Percentiles rank a stretch among this genome's conserved stretches.
These are phyloP conservation scores for Fratercula arctica DNA, from an alignment of 2,797 vertebrate species.

Conservation along the genomic window DNA sequence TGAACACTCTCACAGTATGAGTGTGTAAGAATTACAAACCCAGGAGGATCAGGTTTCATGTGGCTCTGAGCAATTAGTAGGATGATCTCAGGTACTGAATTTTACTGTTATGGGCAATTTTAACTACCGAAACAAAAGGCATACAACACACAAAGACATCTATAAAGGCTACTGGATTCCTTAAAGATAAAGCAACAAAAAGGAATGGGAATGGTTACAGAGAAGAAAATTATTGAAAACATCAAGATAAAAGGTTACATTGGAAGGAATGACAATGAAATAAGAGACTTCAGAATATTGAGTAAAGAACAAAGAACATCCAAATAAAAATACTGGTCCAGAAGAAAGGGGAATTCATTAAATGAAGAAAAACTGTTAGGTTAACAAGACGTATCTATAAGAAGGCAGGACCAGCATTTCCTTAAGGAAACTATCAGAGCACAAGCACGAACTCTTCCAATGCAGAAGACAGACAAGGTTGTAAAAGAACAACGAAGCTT, in stretches of 20 bases:
- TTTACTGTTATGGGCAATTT: not conserved
- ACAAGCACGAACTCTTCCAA: not conserved
- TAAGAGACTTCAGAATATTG: not conserved
- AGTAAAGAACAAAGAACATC: not conserved
- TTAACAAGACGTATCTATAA: not conserved
- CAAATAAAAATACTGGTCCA: not conserved
- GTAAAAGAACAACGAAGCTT: not conserved
- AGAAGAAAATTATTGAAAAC: not conserved
- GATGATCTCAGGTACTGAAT: not conserved
- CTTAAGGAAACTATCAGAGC: not conserved
- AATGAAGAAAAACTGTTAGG: not conserved
- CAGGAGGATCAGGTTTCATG: not conserved
- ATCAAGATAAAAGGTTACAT: not conserved
- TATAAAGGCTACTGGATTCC: not conserved
- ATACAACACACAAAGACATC: not conserved
- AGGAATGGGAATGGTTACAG: not conserved
- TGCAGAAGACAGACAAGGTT: not conserved
- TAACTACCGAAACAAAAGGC: not conserved
- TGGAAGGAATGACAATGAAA: not conserved
- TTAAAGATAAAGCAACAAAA: not conserved
- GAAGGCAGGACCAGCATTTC: not conserved
- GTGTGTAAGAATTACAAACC: not conserved
- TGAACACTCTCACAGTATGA: not conserved
- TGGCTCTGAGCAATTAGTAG: not conserved
- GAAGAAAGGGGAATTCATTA: not conserved